These are phyloP conservation scores for Dipodomys ordii DNA, from an alignment of 2,113 vertebrate species.

Conservation along the genomic window DNA sequence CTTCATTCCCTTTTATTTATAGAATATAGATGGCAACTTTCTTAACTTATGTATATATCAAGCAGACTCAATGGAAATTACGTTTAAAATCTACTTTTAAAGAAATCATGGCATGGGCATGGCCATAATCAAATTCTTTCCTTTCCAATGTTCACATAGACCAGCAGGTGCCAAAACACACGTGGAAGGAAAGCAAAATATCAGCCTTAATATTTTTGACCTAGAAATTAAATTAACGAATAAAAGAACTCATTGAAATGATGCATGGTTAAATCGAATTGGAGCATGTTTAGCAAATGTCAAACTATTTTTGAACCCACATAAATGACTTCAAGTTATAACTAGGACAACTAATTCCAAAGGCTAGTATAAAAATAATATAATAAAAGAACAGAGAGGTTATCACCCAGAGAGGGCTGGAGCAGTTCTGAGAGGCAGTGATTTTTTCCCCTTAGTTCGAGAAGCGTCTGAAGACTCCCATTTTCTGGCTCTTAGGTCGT, in stretches of 20 bases:
- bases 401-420: background rate
- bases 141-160: background rate
- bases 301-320: slow-evolving; percentile 37
- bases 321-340: background rate
- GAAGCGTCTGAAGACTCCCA: background rate
- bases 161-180: background rate
- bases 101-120: background rate
- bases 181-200: slow-evolving; percentile 45
- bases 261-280: background rate
- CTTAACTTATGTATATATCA: background rate
- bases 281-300: slow-evolving; percentile 46
- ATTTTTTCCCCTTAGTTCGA: background rate
- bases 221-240: slow-evolving; percentile 26
- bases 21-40: slow-evolving; percentile 44
- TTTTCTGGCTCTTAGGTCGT: background rate
- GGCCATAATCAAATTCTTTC: background rate
- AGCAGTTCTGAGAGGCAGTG: background rate
- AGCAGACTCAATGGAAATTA: slow-evolving; percentile 35
- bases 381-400: background rate
- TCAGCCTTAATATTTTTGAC: background rate
- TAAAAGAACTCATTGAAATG: slow-evolving; percentile 1
- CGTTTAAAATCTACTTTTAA: slow-evolving; percentile 43
- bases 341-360: background rate
- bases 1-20: slow-evolving; percentile 56
- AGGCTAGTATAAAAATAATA: background rate